Evolutionary conservation across 2,113 vertebrate species (phyloP).

Genomic region (Scytalopus superciliaris): DNA sequence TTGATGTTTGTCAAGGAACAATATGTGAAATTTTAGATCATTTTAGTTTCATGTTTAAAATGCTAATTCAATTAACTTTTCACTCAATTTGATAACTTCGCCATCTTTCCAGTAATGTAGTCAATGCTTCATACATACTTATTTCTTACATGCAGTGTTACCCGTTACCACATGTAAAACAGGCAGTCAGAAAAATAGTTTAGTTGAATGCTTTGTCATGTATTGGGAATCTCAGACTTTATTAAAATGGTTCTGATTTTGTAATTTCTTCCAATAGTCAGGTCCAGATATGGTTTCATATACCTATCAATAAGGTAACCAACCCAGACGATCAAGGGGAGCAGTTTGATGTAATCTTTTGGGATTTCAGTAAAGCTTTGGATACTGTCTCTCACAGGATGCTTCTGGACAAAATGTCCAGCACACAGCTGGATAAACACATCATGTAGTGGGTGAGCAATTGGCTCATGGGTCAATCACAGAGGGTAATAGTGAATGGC

Average conservation of each 20-base stretch:
- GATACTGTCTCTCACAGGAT: neutral
- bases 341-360: neutral
- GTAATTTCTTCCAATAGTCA: neutral
- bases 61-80: neutral
- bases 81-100: neutral
- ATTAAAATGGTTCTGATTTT: neutral
- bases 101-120: neutral
- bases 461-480: neutral
- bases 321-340: neutral
- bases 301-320: no score
- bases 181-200: neutral
- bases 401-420: neutral
- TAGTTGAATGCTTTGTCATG: neutral
- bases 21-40: accelerated
- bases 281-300: neutral
- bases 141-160: neutral
- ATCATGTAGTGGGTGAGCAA: neutral
- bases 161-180: neutral
- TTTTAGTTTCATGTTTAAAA: neutral
- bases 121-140: neutral
- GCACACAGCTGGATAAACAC: neutral
- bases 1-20: neutral
- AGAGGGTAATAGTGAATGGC: neutral
- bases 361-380: neutral
- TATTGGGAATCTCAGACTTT: neutral